Evolutionary conservation across 2,797 vertebrate genomes (phyloP), one percentile per base, ranked within the genome.

Genomic region (Champsocephalus gunnari): DNA sequence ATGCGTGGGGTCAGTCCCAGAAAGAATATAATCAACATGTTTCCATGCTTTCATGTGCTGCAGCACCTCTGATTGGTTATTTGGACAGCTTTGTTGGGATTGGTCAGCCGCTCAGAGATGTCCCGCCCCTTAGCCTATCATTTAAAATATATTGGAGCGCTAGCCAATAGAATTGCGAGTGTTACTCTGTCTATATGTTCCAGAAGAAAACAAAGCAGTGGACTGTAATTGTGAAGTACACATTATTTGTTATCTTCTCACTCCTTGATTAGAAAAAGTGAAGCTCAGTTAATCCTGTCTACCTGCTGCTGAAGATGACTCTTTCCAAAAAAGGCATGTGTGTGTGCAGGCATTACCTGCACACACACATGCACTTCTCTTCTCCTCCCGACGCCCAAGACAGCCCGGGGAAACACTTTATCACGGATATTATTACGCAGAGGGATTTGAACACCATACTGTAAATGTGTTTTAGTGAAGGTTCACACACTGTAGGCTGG

Each of bases 201-300:
- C 28, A 28, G 28, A 38, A 38, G 8, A 38, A 38, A 38, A 38
- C 7, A 38, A 38, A 38, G 34, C 8, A 38, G 7, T 9, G 34
- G 6, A 7, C 34, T 38, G 6, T 38, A 38, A 8, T 38, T 38
- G 34, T 38, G 34, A 28, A 32, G 14, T 45, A 58, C 32, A 3
- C 21, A 5, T 38, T 2, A 0, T 51, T 66, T 54, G 19, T 7
- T 38, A 38, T 59, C 51, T 41, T 32, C n/a, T 17, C 14, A 59
- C 50, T 81, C 69, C 83, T 68, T 76, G 78, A 82, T 71, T 64
- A 71, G 47, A 50, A 73, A 50, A 73, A 73, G 65, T 32, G 70
- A 84, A 80, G 75, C 72, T 73, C 66, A 43, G 83, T 83, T 84
- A 77, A 88, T 87, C 64, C 82, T 2, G 0, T 73, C 71, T 54